phyloP scores from a whole-genome alignment of 2,888 invertebrate species.

The Exephanes ischioxanthus region DNA sequence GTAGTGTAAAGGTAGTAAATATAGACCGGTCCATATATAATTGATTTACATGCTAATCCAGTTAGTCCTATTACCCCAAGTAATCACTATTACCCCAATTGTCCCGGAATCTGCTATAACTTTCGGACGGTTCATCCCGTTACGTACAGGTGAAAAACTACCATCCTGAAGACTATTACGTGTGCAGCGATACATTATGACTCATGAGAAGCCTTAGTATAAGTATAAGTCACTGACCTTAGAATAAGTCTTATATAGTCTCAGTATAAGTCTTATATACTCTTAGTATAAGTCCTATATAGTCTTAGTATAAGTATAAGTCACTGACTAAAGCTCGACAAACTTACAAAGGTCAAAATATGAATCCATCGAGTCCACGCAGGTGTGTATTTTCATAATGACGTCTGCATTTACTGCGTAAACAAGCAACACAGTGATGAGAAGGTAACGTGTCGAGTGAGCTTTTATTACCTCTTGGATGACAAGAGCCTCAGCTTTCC shows the following conservation, averaged over 20 bases:
- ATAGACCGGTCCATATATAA: too few relatives aligned
- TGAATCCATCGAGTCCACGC: conserved; percentile 40
- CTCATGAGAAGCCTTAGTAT: not conserved
- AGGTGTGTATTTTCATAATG: not conserved
- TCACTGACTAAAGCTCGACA: conserved; percentile 11
- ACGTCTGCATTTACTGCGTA: not conserved
- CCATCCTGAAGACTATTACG: conserved; percentile 23
- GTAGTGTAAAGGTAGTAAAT: too few relatives aligned
- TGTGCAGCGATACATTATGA: not conserved
- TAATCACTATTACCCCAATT: too few relatives aligned
- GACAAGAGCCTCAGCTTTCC: conserved; percentile 16
- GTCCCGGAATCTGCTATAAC: not conserved
- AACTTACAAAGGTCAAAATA: conserved; percentile 34
- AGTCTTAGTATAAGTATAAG: not conserved
- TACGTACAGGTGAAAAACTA: conserved; percentile 3
- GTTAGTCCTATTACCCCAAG: too few relatives aligned
- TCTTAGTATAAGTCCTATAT: too few relatives aligned
- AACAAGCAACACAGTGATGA: conserved; percentile 14
- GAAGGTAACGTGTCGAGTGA: conserved; percentile 53
- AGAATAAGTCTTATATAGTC: too few relatives aligned
- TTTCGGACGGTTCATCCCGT: not conserved
- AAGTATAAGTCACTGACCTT: not conserved
- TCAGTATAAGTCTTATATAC: too few relatives aligned
- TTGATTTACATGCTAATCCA: too few relatives aligned
- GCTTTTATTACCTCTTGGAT: conserved; percentile 50